Evolutionary conservation across 2,797 vertebrate genomes (phyloP).

Genomic region (Cryptoprocta ferox): DNA sequence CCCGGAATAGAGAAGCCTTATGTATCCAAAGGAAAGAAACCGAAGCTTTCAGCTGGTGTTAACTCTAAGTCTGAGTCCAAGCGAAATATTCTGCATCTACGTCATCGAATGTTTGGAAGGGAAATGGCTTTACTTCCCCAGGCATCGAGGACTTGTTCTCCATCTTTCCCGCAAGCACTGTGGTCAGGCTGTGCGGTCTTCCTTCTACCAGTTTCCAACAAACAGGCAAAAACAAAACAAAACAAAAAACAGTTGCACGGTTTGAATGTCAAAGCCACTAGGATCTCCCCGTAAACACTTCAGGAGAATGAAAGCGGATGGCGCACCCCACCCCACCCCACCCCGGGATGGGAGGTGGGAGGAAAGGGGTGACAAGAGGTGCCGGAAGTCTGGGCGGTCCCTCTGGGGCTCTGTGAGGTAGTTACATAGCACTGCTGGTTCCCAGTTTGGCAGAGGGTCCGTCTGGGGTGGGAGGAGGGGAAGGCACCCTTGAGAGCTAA

Average conservation of each 20-base stretch:
- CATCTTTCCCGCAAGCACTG: not conserved
- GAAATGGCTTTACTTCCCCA: conserved; percentile 68
- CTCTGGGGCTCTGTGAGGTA: conserved; percentile 72
- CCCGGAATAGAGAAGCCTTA: conserved; percentile 28
- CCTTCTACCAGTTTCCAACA: not conserved
- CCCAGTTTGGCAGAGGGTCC: conserved; percentile 60
- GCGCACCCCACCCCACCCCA: not conserved
- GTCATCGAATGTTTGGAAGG: not conserved
- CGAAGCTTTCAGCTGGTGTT: conserved; percentile 56
- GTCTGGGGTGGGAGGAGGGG: conserved; percentile 73
- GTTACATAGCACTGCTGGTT: conserved; percentile 65
- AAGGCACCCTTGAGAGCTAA: conserved; percentile 81
- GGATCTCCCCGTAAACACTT: not conserved
- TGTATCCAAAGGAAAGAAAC: conserved; percentile 62
- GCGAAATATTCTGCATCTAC: conserved; percentile 69
- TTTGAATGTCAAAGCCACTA: conserved; percentile 56
- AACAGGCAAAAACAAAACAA: not conserved
- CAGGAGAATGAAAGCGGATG: not conserved
- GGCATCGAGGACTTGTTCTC: not conserved
- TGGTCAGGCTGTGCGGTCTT: not conserved
- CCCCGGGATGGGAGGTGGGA: not conserved
- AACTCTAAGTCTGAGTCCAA: conserved; percentile 61
- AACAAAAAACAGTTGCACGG: not conserved
- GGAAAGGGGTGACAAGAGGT: not conserved
- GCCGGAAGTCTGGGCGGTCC: not conserved